Evolutionary conservation across 2,797 vertebrate species (phyloP).

Genomic region (Pseudochirops corinnae): DNA sequence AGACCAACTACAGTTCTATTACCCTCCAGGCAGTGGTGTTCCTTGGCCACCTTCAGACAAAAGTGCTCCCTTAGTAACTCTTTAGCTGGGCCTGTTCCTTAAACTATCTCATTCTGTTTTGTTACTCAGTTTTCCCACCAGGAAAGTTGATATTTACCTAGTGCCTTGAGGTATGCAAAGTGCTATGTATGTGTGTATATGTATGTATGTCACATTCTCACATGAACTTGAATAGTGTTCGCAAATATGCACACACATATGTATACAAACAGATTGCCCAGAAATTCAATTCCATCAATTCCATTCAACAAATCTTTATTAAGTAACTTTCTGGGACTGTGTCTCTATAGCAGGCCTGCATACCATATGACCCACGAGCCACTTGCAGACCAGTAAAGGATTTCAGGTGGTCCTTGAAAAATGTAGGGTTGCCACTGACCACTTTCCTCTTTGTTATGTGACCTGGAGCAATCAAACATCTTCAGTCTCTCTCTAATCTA

Average conservation of each 20-base stretch:
- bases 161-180: not conserved
- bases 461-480: no score
- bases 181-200: no score
- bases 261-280: not conserved
- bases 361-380: no score
- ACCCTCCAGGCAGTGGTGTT: rapidly evolving
- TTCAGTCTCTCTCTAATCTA: no score
- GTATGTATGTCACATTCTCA: not conserved
- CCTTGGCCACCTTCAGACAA: not conserved
- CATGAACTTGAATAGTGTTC: not conserved
- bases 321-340: not conserved
- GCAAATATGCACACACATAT: not conserved
- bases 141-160: not conserved
- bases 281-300: not conserved
- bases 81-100: not conserved
- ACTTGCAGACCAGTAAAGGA: no score
- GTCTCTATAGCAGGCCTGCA: not conserved
- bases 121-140: not conserved
- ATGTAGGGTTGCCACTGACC: no score
- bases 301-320: not conserved
- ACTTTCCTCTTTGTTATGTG: no score
- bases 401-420: no score
- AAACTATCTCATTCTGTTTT: not conserved
- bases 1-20: not conserved
- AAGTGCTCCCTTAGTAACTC: not conserved